phyloP scores from a whole-genome alignment of 2,113 vertebrate genomes.

The Sakesphorus luctuosus region DNA sequence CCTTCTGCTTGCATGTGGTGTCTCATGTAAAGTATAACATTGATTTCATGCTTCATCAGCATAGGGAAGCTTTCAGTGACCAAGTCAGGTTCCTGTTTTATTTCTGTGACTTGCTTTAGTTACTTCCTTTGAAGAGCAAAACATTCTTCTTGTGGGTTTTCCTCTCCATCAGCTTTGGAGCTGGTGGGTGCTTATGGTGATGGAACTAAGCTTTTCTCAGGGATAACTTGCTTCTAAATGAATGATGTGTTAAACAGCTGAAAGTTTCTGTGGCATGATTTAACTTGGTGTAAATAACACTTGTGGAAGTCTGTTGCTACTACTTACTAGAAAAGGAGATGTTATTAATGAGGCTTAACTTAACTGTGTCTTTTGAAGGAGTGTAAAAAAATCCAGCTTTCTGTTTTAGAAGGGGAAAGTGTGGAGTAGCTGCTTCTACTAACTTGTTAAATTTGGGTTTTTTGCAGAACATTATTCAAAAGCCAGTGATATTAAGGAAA shows the following conservation, averaged over 20 bases:
- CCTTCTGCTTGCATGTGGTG: conserved; percentile 59
- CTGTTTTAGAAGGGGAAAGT: background rate
- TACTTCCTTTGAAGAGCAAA: background rate
- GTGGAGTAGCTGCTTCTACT: background rate
- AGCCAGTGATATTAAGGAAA: conserved; percentile 95
- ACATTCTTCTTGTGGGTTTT: background rate
- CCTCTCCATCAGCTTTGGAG: background rate
- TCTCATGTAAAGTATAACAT: background rate
- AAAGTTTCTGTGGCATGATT: conserved; percentile 41
- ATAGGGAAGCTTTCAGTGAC: conserved; percentile 22
- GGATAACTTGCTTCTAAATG: background rate
- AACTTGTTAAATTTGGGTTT: background rate
- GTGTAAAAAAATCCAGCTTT: background rate
- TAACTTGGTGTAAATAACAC: conserved; percentile 32
- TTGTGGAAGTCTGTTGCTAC: background rate
- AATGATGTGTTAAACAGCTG: background rate
- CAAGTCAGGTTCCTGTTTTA: background rate
- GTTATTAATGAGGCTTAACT: background rate
- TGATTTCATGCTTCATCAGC: background rate
- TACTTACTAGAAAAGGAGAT: background rate
- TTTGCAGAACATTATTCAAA: conserved; percentile 92
- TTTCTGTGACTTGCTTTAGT: background rate
- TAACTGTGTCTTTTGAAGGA: background rate
- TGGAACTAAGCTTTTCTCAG: background rate
- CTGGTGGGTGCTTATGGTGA: background rate